Base-by-base conservation (phyloP, 2,888 invertebrate species). In the Anarsia innoxiella region DNA sequence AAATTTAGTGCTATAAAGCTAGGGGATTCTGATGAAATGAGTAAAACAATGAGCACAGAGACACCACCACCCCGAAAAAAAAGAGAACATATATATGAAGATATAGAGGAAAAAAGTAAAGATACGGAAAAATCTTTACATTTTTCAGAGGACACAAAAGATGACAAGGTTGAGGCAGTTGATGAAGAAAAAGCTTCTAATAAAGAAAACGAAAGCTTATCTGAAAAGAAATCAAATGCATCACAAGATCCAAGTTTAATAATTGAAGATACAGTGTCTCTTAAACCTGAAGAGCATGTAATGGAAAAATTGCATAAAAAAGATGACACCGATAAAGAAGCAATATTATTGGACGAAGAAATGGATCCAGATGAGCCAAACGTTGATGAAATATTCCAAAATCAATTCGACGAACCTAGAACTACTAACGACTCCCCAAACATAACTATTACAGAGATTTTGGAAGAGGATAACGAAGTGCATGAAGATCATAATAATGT, bases 41-140 rank as follows among this genome's bases (percentile, higher is more conserved):
- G 84, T 46, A 84, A 78, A 72, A 76, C 74, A 5, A 65, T 82
- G 64, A 58, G 65, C 45, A 44, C 69, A 14, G 85, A 85, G 23
- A 74, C 78, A n/a, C 76, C 83, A 31, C 68, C 75, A 2, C 74
- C 79, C 3, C 76, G 86, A 40, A 78, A 86, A 54, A 86, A 84
- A 45, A 87, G 87, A 49, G 88, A 89, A 44, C 89, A 89, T 55
- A 87, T 88, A 41, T 89, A 89, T 46, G 89, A 89, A 69, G 89
- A 89, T 42, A 89, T 89, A 46, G 88, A 86, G 42, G 77, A 80
- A 48, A 73, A 73, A 57, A 62, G 61, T 33, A 53, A 61, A 25
- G 65, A 79, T 45, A 41, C 42, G 1, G 78, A 77, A 42, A 87
- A 86, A 51, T 69, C 66, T 37, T 64, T 86, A n/a, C 80, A 87